phyloP scores from a whole-genome alignment of 2,113 vertebrate species.

The Brachirus orientalis region DNA sequence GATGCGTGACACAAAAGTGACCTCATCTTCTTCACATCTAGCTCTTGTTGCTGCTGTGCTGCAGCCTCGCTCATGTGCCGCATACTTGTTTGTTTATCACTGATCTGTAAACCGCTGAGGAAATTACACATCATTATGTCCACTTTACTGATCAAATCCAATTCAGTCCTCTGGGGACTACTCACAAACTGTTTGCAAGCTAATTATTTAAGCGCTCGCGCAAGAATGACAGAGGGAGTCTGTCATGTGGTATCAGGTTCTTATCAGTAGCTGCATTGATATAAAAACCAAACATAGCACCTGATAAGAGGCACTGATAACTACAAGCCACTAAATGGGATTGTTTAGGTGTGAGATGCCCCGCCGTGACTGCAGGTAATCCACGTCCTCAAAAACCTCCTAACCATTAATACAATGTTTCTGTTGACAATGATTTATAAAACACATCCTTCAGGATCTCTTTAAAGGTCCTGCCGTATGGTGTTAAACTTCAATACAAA shows the following conservation, averaged over 20 bases:
- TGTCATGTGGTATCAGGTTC: not conserved
- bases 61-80: conserved; percentile 18
- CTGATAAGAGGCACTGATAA: conserved; percentile 4
- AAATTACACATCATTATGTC: conserved; percentile 55
- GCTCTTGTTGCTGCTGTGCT: not conserved
- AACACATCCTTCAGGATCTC: no score
- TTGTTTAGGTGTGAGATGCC: no score
- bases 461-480: no score
- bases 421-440: no score
- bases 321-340: no score
- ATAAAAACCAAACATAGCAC: conserved; percentile 19
- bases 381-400: no score
- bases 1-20: not conserved
- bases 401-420: no score
- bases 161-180: conserved; percentile 6
- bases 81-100: conserved; percentile 16
- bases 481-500: no score
- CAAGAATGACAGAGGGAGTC: not conserved
- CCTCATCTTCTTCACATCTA: not conserved
- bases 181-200: conserved; percentile 16
- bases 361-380: no score
- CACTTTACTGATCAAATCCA: conserved; percentile 53
- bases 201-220: not conserved
- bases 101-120: conserved; percentile 32
- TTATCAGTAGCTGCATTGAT: conserved; percentile 20